These are phyloP conservation scores for Falco rusticolus DNA, from an alignment of 2,797 vertebrate genomes.

Conservation along the genomic window DNA sequence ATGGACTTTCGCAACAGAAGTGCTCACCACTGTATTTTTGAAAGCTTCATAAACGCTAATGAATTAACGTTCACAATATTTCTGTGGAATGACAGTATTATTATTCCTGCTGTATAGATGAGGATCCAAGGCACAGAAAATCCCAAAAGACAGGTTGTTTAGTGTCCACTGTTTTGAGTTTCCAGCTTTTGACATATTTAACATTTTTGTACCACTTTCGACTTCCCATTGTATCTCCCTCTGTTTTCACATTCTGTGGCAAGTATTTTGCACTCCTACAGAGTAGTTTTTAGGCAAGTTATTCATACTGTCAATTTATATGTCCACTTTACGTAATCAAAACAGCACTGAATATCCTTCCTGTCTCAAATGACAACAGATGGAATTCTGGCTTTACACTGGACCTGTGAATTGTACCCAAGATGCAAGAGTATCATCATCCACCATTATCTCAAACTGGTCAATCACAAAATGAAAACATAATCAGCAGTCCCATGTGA, in stretches of 20 bases:
- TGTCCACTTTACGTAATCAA: neutral
- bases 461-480: neutral
- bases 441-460: neutral
- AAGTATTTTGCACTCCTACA: neutral
- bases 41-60: constrained; percentile 9
- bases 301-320: neutral
- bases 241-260: neutral
- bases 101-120: neutral
- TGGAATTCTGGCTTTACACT: neutral
- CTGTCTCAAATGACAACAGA: neutral
- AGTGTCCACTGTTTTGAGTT: neutral
- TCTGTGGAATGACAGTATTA: neutral
- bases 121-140: neutral
- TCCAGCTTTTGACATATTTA: neutral
- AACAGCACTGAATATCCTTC: neutral
- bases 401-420: neutral
- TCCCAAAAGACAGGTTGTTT: neutral
- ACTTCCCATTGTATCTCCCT: neutral
- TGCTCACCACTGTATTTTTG: constrained; percentile 10
- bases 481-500: neutral
- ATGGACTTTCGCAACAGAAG: neutral
- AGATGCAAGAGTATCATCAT: neutral
- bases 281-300: neutral
- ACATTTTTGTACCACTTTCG: accelerated
- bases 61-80: constrained; percentile 3